These are phyloP conservation scores for Malurus cyaneus DNA, from an alignment of 2,113 vertebrate genomes.

Conservation along the genomic window DNA sequence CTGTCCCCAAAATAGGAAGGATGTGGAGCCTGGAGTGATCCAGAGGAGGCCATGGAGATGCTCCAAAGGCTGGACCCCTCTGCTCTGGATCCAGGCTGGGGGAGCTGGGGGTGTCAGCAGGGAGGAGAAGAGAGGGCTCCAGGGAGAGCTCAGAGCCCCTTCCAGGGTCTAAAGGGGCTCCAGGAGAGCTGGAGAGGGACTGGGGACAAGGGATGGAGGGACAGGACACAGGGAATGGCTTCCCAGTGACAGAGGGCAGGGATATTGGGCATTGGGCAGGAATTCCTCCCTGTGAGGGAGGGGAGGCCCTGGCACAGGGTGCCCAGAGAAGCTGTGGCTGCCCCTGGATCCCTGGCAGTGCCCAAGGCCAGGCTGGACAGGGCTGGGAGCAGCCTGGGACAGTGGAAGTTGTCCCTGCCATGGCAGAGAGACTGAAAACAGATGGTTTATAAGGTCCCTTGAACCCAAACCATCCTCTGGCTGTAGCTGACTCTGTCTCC, in stretches of 20 bases:
- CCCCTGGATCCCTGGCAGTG: neutral
- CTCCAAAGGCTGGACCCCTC: neutral
- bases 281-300: rapidly evolving
- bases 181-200: neutral
- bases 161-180: rapidly evolving
- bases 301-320: neutral
- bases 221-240: neutral
- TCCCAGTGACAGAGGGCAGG: neutral
- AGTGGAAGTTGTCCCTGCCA: neutral
- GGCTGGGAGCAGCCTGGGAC: neutral
- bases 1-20: neutral
- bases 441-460: neutral
- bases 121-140: neutral
- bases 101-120: neutral
- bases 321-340: neutral
- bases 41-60: neutral
- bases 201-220: neutral
- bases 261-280: rapidly evolving
- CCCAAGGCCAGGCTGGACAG: rapidly evolving
- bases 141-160: neutral
- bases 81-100: neutral
- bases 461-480: neutral
- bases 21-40: neutral
- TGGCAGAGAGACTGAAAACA: neutral
- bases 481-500: neutral